Percentiles rank a stretch among this genome's conserved stretches.
Conservation (phyloP, 2,888 invertebrate species). For the Cryptosula pallasiana region DNA sequence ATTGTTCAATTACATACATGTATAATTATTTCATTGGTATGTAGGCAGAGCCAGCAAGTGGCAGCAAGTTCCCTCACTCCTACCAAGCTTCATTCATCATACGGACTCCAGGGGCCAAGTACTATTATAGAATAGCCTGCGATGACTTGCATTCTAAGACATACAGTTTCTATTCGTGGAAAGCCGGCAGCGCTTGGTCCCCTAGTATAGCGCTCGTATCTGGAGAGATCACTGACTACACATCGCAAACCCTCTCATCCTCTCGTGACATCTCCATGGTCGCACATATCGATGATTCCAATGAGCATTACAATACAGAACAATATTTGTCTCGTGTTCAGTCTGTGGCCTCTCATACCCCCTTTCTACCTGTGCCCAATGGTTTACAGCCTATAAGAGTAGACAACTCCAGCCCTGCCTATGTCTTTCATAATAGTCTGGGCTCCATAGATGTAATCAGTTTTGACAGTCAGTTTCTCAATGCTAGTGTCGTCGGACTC, state of each 20-base stretch:
- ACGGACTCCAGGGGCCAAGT: not conserved
- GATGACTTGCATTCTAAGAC: not conserved
- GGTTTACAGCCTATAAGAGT: no score
- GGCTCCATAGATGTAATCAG: not conserved
- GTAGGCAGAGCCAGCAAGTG: no score
- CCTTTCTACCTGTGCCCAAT: not conserved
- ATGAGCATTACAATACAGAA: no score
- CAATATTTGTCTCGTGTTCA: not conserved
- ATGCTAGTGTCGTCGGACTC: not conserved
- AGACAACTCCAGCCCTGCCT: no score
- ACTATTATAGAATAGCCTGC: not conserved
- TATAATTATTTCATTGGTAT: no score
- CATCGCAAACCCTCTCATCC: not conserved
- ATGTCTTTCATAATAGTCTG: no score
- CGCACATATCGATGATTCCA: not conserved
- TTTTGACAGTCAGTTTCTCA: not conserved
- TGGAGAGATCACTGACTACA: not conserved
- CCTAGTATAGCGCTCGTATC: constrained; percentile 9
- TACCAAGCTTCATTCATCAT: constrained; percentile 3
- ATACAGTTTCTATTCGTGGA: constrained; percentile 5
- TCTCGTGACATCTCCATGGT: not conserved
- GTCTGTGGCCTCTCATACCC: not conserved
- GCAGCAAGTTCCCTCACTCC: not conserved
- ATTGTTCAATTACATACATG: no score
- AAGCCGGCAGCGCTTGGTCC: not conserved